Evolutionary conservation across 2,888 invertebrate genomes (phyloP).

Genomic region (Ectemnius continuus): DNA sequence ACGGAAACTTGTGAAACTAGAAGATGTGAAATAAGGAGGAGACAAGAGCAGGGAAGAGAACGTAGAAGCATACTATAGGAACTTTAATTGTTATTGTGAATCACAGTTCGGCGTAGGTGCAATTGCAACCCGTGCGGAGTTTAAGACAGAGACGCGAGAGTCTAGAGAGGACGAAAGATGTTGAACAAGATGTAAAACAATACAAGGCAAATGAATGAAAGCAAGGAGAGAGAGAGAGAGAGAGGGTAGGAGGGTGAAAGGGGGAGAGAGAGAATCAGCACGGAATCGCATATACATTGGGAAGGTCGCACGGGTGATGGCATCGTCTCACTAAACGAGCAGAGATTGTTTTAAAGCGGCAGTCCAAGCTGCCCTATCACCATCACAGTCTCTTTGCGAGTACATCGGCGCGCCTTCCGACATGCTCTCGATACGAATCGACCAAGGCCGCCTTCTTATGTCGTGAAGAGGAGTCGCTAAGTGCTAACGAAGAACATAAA

Average conservation of each 20-base stretch:
- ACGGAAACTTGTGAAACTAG: constrained; percentile 19
- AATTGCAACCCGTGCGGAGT: constrained; percentile 27
- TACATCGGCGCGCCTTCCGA: constrained; percentile 46
- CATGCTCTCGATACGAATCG: constrained; percentile 64
- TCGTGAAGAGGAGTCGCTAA: constrained; percentile 51
- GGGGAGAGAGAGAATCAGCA: constrained; percentile 26
- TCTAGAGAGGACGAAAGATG: neutral
- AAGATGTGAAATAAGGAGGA: constrained; percentile 36
- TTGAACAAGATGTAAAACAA: neutral
- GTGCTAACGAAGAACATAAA: constrained; percentile 53
- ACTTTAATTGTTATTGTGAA: constrained; percentile 44
- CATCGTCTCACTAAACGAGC: constrained; percentile 33
- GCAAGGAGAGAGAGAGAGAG: neutral
- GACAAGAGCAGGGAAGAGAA: constrained; percentile 19
- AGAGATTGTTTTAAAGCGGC: constrained; percentile 26
- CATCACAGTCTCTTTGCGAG: constrained; percentile 11
- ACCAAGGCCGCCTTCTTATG: constrained; percentile 37
- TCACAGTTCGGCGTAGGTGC: constrained; percentile 40
- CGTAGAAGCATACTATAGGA: constrained; percentile 45
- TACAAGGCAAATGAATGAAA: neutral
- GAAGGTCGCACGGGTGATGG: constrained; percentile 28
- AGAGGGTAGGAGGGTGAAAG: constrained; percentile 5
- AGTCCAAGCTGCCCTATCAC: neutral
- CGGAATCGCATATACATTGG: constrained; percentile 24
- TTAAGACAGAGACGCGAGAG: neutral